Base-by-base conservation (phyloP, 2,888 invertebrate species). In the Stenichneumon culpator region DNA sequence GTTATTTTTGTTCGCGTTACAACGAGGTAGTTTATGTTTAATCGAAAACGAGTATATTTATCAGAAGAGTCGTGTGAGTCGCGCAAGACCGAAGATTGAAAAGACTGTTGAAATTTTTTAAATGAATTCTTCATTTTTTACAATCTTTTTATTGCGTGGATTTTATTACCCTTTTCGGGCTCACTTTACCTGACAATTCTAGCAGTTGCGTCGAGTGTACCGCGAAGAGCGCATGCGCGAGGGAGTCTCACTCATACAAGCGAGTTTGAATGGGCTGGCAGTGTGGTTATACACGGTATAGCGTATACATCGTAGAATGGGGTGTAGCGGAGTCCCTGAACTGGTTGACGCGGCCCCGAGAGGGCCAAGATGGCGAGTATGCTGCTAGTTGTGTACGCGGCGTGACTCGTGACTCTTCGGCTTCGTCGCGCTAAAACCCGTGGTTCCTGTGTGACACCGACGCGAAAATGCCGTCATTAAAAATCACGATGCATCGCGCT, bases 351-450 rank as follows among this genome's bases (percentile, higher is more conserved):
- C 87, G 88, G 86, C 87, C 87, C 88, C 87, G 86, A 86, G 83
- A 84, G 86, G 86, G 85, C 90, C 91, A 93, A 93, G 92, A 93
- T 93, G 93, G 93, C 93, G 93, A 90, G 89, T 86, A 87, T 89
- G 89, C 88, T 88, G 84, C 90, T 89, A 90, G 88, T 86, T 87
- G 88, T 85, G 89, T 89, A 85, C 88, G 88, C 79, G 88, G 90
- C 90, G 87, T 89, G 89, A 87, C 88, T 84, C 84, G 84, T 83
- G 79, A 63, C 63, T 83, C 80, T 83, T 65, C 60, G 75, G 82
- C 79, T 75, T 83, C 79, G 86, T 86, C 83, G 79, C 68, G 69
- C 73, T 78, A 52, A 50, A 36, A 47, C 54, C 25, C 65, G 44
- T 70, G 65, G 32, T 83, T 84, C 50, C 25, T 69, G 81, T 79